A percentile compares a stretch with the other conserved stretches of the same genome.
phyloP scores from a whole-genome alignment of 2,888 invertebrate genomes.

The Ligdia adustata region DNA sequence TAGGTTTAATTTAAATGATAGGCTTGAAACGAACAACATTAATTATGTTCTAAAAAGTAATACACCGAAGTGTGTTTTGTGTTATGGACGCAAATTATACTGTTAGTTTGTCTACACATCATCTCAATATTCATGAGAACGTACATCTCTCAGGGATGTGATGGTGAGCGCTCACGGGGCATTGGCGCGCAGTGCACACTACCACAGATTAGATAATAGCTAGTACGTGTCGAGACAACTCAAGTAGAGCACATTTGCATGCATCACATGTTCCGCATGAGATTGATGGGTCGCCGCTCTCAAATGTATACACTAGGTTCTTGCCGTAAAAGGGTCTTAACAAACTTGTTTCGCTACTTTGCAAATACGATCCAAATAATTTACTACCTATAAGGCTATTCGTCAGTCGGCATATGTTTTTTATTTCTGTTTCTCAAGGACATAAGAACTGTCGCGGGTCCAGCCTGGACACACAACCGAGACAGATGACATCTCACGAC shows the following conservation, averaged over 20 bases:
- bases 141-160: constrained; percentile 13
- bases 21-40: no score
- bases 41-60: no score
- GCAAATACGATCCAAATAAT: no score
- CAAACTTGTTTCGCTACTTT: constrained; percentile 4
- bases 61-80: constrained; percentile 3
- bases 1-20: no score
- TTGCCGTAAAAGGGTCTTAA: neutral
- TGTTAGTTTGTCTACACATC: constrained; percentile 24
- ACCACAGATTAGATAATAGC: constrained; percentile 24
- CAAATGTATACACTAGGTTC: neutral
- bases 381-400: no score
- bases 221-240: constrained; percentile 28
- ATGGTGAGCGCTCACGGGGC: constrained; percentile 14
- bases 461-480: no score
- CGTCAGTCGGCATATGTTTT: no score
- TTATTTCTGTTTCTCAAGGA: no score
- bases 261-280: constrained; percentile 40
- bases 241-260: constrained; percentile 51
- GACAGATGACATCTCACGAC: no score
- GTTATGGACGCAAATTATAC: constrained; percentile 20
- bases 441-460: no score
- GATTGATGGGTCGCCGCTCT: constrained; percentile 23
- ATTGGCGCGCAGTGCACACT: constrained; percentile 21
- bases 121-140: constrained; percentile 25